Conservation (phyloP, 1,140 invertebrate genomes). For the Eubasilissa regina region DNA sequence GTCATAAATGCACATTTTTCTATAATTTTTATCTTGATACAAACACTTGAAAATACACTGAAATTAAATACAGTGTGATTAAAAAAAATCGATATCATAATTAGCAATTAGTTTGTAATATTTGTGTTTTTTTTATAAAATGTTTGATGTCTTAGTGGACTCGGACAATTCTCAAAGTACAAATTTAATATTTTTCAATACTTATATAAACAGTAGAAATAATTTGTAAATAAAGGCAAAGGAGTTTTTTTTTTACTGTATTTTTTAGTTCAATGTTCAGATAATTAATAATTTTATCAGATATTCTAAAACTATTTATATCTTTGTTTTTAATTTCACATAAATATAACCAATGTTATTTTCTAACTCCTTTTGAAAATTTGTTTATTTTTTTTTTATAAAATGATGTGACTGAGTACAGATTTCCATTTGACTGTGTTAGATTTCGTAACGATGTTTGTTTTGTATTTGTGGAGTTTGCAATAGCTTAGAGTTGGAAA, state of each 20-base stretch:
- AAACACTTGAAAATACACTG: no score
- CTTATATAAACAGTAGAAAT: neutral
- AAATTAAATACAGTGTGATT: no score
- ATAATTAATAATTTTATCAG: conserved; percentile 27
- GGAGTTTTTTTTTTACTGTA: neutral
- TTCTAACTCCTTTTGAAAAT: conserved; percentile 25
- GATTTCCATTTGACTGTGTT: conserved; percentile 13
- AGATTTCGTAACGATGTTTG: conserved; percentile 29
- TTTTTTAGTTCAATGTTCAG: conserved; percentile 2
- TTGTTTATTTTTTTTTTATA: neutral
- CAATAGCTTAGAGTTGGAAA: conserved; percentile 34
- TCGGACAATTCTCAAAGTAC: conserved; percentile 22
- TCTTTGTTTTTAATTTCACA: conserved; percentile 27
- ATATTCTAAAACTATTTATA: conserved; percentile 34
- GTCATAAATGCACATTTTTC: no score
- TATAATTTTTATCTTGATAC: no score
- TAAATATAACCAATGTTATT: conserved; percentile 39
- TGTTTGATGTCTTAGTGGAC: neutral
- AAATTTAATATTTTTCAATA: conserved; percentile 7
- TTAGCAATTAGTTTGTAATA: no score
- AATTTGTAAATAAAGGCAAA: neutral
- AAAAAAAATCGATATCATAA: no score
- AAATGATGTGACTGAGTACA: neutral
- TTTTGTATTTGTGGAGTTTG: conserved; percentile 39
- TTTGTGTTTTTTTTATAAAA: neutral